These are phyloP conservation scores for Varanus komodoensis DNA, from an alignment of 2,113 vertebrate species.

Conservation along the genomic window DNA sequence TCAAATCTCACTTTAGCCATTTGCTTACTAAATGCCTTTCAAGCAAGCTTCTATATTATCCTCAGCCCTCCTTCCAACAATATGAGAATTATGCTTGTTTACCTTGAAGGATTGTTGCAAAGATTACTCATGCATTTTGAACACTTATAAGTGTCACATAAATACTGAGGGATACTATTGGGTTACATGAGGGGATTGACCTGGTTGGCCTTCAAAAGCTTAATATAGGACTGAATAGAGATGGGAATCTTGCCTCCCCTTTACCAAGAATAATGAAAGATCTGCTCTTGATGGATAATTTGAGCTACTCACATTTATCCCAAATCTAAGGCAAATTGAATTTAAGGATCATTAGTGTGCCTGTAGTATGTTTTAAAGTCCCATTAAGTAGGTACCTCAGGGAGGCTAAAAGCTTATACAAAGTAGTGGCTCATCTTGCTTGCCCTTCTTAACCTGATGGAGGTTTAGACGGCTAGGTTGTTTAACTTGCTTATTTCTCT, in stretches of 20 bases:
- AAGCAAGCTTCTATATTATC: neutral
- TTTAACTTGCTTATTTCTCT: neutral
- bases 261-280: slow-evolving; percentile 5
- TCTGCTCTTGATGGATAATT: neutral
- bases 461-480: neutral
- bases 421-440: neutral
- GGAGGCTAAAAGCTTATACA: neutral
- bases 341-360: neutral
- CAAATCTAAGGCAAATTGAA: slow-evolving; percentile 15
- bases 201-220: neutral
- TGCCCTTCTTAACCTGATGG: neutral
- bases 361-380: neutral
- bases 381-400: neutral
- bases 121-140: neutral
- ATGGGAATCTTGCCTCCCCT: neutral
- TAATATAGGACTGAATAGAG: neutral
- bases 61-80: neutral
- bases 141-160: neutral
- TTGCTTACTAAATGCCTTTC: neutral
- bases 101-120: neutral
- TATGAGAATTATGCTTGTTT: too few species aligned
- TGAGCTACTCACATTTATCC: neutral
- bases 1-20: neutral
- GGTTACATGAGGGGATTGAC: neutral
- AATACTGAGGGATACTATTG: neutral